Conservation (phyloP, 2,797 vertebrate genomes). For the Chloroceryle inda region DNA sequence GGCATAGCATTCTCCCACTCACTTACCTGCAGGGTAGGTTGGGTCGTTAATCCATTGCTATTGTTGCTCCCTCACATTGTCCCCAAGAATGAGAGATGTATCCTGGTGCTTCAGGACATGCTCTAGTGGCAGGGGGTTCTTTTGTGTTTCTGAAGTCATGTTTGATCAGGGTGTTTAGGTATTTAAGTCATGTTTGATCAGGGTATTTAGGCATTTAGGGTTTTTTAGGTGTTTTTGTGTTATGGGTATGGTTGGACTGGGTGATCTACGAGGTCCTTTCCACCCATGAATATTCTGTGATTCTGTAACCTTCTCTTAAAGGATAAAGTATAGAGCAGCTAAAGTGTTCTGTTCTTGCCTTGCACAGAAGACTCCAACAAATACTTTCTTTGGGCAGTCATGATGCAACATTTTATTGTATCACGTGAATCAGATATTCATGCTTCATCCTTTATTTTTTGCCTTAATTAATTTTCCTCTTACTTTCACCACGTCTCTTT, state of each 20-base stretch:
- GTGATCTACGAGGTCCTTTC: no score
- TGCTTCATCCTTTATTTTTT: not conserved
- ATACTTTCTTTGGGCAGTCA: not conserved
- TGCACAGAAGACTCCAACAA: not conserved
- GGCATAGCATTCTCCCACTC: not conserved
- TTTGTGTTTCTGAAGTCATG: no score
- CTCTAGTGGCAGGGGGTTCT: no score
- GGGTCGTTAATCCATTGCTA: not conserved
- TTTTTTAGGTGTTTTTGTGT: no score
- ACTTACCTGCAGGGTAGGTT: accelerated
- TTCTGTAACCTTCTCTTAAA: not conserved
- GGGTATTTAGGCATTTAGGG: no score
- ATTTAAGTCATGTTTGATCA: no score
- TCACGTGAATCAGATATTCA: not conserved
- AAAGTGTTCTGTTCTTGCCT: not conserved
- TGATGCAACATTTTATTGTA: accelerated
- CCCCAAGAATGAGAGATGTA: not conserved
- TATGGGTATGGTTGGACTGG: no score
- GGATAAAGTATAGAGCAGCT: not conserved
- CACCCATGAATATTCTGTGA: no score
- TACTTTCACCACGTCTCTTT: not conserved
- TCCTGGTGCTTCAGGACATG: not conserved
- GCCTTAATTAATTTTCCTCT: not conserved
- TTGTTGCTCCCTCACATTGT: not conserved
- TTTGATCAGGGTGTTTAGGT: no score